These are phyloP conservation scores for Dolichallabes microphthalmus DNA, from an alignment of 2,113 vertebrate species.

Conservation along the genomic window DNA sequence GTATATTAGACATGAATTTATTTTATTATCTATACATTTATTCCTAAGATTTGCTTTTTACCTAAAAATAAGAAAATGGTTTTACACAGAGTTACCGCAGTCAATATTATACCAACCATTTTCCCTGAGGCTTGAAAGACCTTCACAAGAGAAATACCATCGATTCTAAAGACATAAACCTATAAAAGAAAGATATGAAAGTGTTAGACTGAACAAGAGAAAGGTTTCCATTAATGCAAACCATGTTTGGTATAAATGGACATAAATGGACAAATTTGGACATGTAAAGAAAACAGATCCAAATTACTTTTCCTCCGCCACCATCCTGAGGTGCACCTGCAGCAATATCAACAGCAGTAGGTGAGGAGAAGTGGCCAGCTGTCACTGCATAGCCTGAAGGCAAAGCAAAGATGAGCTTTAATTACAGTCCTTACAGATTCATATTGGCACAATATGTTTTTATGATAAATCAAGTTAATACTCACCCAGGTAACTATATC, in stretches of 20 bases:
- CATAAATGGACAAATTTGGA: constrained; percentile 4
- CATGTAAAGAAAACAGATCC: constrained; percentile 16
- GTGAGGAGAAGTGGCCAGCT: constrained; percentile 91
- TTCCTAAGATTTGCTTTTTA: background rate
- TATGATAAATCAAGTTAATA: background rate
- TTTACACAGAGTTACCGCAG: background rate
- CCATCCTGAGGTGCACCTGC: constrained; percentile 95
- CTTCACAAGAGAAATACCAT: constrained; percentile 84
- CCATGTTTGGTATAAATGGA: background rate
- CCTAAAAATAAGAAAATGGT: no score
- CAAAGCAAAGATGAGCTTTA: constrained; percentile 30
- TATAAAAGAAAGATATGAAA: constrained; percentile 57
- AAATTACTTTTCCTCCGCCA: constrained; percentile 85
- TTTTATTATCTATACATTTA: background rate
- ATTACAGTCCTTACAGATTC: background rate
- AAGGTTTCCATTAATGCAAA: background rate
- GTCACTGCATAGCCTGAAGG: constrained; percentile 88
- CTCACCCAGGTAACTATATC: constrained; percentile 96
- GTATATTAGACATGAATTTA: background rate
- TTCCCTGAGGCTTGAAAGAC: constrained; percentile 93
- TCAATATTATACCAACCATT: constrained; percentile 79
- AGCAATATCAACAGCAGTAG: constrained; percentile 80
- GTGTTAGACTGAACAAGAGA: constrained; percentile 31
- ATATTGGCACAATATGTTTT: background rate
- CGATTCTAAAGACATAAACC: constrained; percentile 97